A percentile compares a stretch with the other conserved stretches of the same genome.
phyloP scores from a whole-genome alignment of 1,140 invertebrate species.

The Hormaphis cornu region DNA sequence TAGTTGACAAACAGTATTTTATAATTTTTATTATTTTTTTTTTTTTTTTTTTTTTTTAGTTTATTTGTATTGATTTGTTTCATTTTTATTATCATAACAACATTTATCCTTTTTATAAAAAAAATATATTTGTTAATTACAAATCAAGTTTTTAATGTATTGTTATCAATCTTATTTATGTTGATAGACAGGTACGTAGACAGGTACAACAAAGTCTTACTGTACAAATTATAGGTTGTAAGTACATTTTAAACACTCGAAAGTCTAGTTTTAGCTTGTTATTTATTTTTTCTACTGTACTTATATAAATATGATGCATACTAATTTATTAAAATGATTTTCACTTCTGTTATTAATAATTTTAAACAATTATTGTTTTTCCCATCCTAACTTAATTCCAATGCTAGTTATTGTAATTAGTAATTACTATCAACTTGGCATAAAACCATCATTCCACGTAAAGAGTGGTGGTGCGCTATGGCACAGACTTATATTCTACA shows the following conservation, averaged over 20 bases:
- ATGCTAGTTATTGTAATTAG: no score
- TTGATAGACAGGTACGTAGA: no score
- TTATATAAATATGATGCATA: constrained; percentile 23
- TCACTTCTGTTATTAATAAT: not conserved
- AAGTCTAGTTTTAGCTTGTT: constrained; percentile 27
- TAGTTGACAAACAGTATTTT: constrained; percentile 18
- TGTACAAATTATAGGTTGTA: constrained; percentile 9
- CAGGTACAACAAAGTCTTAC: not conserved
- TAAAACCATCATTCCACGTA: no score
- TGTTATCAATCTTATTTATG: not conserved
- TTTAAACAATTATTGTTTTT: no score
- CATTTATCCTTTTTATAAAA: not conserved
- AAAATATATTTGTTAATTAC: not conserved
- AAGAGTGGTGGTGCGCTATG: no score
- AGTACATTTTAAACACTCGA: constrained; percentile 24
- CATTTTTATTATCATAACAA: not conserved
- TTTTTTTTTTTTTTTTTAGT: constrained; percentile 17
- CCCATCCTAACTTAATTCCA: no score
- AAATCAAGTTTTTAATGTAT: not conserved
- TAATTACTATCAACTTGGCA: no score
- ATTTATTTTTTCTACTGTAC: constrained; percentile 30
- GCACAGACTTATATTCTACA: no score
- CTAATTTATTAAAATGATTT: constrained; percentile 28
- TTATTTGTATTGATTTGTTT: not conserved
- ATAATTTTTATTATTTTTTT: constrained; percentile 15